phyloP scores from a whole-genome alignment of 2,888 invertebrate genomes.

The Proisotoma minuta region DNA sequence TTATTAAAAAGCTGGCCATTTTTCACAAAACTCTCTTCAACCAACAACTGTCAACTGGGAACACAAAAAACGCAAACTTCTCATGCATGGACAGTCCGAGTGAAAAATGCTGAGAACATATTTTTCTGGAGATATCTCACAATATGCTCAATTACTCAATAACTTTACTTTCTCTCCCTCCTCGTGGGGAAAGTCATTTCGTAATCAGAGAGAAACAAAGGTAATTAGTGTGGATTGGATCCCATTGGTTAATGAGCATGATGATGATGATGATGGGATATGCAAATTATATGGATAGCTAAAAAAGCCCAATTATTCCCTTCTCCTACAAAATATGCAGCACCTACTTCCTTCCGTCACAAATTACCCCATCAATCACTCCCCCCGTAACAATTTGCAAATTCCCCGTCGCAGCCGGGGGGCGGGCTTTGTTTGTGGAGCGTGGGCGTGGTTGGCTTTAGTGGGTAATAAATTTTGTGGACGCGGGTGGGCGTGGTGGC shows the following conservation, averaged over 20 bases:
- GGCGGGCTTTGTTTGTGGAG: no score
- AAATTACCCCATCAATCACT: neutral
- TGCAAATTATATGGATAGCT: slow-evolving; percentile 1
- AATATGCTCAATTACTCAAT: no score
- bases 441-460: no score
- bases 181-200: neutral
- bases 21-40: slow-evolving; percentile 1
- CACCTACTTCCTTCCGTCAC: neutral
- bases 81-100: slow-evolving; percentile 4
- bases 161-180: neutral
- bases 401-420: neutral
- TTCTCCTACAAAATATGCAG: no score
- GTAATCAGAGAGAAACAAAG: slow-evolving; percentile 6
- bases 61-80: neutral
- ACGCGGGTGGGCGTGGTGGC: no score
- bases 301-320: neutral
- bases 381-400: neutral
- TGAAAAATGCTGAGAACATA: no score
- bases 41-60: neutral
- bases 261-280: slow-evolving; percentile 4
- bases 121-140: no score
- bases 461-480: no score
- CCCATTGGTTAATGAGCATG: neutral
- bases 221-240: slow-evolving; percentile 3
- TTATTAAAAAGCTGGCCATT: slow-evolving; percentile 5